Percentiles rank a stretch among this genome's conserved stretches.
These are phyloP conservation scores for Drosophila testacea DNA, from an alignment of 2,888 invertebrate genomes.

Conservation along the genomic window DNA sequence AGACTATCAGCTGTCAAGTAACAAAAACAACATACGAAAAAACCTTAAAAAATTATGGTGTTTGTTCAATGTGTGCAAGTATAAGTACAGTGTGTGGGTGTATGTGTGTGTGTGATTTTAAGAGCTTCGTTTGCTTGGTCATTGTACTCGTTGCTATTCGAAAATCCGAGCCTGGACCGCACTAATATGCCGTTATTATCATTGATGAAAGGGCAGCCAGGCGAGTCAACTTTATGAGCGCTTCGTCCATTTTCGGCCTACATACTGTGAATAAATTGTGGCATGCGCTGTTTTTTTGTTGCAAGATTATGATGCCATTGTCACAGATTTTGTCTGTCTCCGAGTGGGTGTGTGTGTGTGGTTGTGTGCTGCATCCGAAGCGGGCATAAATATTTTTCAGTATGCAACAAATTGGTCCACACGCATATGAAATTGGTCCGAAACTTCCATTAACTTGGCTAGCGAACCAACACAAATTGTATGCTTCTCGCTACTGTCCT, in stretches of 20 bases:
- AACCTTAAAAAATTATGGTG: constrained; percentile 33
- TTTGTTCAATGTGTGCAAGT: constrained; percentile 3
- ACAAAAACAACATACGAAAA: constrained; percentile 24
- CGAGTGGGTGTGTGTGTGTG: constrained; percentile 10
- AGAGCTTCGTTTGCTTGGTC: constrained; percentile 53
- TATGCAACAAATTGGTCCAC: constrained; percentile 61
- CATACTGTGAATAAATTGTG: constrained; percentile 64
- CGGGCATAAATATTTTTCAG: constrained; percentile 45
- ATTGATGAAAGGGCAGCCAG: constrained; percentile 72
- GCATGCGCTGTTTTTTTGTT: constrained; percentile 22
- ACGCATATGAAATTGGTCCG: constrained; percentile 38
- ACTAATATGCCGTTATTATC: constrained; percentile 74
- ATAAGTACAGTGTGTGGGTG: constrained; percentile 4
- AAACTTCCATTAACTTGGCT: constrained; percentile 54
- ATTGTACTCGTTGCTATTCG: constrained; percentile 52
- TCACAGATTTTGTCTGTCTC: constrained; percentile 14
- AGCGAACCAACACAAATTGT: constrained; percentile 22
- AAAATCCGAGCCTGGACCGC: constrained; percentile 42
- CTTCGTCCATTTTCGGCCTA: constrained; percentile 43
- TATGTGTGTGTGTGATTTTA: constrained; percentile 32
- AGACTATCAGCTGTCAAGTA: constrained; percentile 41
- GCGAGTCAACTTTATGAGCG: constrained; percentile 60
- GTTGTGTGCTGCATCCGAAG: constrained; percentile 35
- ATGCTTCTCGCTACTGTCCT: not conserved
- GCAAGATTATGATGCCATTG: constrained; percentile 46